Evolutionary conservation across 2,113 vertebrate genomes (phyloP).

Genomic region (Sterna hirundo): DNA sequence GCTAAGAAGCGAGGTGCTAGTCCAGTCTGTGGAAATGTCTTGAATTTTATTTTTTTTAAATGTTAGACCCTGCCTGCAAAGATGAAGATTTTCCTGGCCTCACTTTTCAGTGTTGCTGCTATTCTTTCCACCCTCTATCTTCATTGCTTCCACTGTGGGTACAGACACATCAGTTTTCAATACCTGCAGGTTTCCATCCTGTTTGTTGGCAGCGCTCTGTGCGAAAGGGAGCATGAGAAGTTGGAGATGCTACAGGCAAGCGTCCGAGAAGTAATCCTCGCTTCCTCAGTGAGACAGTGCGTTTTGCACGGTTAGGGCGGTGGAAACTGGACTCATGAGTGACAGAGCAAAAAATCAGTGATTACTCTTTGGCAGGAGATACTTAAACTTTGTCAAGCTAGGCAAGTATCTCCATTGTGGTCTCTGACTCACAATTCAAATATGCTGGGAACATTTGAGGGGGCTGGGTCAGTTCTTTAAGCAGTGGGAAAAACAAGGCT

Average conservation of each 20-base stretch:
- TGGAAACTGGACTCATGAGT: background rate
- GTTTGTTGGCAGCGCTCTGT: background rate
- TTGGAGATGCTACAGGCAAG: background rate
- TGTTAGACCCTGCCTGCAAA: background rate
- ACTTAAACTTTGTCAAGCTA: slow-evolving; percentile 4
- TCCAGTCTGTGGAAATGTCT: background rate
- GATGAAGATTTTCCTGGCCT: slow-evolving; percentile 14
- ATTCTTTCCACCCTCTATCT: slow-evolving; percentile 4
- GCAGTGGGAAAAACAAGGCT: slow-evolving; percentile 64
- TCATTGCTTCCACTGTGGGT: background rate
- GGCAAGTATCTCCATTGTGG: slow-evolving; percentile 46
- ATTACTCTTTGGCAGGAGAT: slow-evolving; percentile 30
- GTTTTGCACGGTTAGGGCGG: background rate
- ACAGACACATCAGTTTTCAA: background rate
- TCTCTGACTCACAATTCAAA: slow-evolving; percentile 56
- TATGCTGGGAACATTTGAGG: slow-evolving; percentile 53
- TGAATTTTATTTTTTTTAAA: background rate
- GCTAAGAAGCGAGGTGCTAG: background rate
- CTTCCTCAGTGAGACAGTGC: background rate
- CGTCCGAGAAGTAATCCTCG: background rate
- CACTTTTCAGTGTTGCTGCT: background rate
- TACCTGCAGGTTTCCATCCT: background rate
- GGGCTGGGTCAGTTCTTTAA: slow-evolving; percentile 40
- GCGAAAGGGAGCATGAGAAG: background rate
- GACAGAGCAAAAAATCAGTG: slow-evolving; percentile 32